Evolutionary conservation across 1,140 invertebrate species (phyloP).

Genomic region (Halotydeus destructor): DNA sequence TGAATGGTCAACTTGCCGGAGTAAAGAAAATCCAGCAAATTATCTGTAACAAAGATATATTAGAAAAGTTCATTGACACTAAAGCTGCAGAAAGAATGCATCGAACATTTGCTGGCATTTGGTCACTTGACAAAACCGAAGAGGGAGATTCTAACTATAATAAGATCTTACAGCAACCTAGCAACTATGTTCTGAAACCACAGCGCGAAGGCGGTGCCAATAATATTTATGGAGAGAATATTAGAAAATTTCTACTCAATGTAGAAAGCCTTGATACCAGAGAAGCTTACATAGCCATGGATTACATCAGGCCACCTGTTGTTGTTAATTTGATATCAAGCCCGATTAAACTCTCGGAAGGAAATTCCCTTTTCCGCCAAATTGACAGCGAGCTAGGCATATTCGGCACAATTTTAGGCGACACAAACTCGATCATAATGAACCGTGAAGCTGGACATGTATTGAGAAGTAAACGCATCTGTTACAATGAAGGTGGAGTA

Average conservation of each 20-base stretch:
- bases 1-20: slow-evolving; percentile 44
- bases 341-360: slow-evolving; percentile 32
- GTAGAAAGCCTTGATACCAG: slow-evolving; percentile 44
- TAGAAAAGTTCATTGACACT: slow-evolving; percentile 45
- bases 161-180: slow-evolving; percentile 55
- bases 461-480: slow-evolving; percentile 61
- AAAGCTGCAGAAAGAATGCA: slow-evolving; percentile 19
- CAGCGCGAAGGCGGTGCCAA: slow-evolving; percentile 90
- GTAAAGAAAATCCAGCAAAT: slow-evolving; percentile 33
- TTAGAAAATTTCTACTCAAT: slow-evolving; percentile 37
- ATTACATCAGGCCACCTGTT: slow-evolving; percentile 54
- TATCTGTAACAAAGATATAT: slow-evolving; percentile 33
- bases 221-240: slow-evolving; percentile 71
- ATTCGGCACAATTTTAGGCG: slow-evolving; percentile 70
- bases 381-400: slow-evolving; percentile 80
- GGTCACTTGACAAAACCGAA: slow-evolving; percentile 48
- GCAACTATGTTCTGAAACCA: slow-evolving; percentile 81
- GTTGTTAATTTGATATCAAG: slow-evolving; percentile 48
- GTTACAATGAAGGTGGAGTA: slow-evolving; percentile 76
- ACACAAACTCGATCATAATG: slow-evolving; percentile 15
- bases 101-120: slow-evolving; percentile 71
- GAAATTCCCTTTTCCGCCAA: slow-evolving; percentile 26
- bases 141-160: slow-evolving; percentile 52
- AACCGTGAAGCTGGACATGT: slow-evolving; percentile 75
- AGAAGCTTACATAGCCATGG: slow-evolving; percentile 83